Evolutionary conservation across 2,113 vertebrate species (phyloP).

Genomic region (Mirounga angustirostris): DNA sequence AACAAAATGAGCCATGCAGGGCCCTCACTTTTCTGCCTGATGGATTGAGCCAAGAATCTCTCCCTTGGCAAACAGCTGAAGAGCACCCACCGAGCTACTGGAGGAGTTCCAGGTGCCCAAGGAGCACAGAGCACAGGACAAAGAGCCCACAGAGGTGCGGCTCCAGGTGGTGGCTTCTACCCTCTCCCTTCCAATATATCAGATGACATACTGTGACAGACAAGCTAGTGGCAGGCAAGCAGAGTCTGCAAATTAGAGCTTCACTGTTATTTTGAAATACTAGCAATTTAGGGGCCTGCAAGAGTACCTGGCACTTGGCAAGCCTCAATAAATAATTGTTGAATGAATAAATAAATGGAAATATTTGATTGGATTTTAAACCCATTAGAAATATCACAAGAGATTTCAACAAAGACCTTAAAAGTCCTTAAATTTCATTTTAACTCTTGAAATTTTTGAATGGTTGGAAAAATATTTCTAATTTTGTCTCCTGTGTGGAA

Average conservation of each 20-base stretch:
- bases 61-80: background rate
- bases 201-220: background rate
- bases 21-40: background rate
- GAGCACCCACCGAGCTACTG: background rate
- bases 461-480: background rate
- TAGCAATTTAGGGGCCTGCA: background rate
- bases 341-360: background rate
- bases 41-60: background rate
- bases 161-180: background rate
- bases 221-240: background rate
- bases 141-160: background rate
- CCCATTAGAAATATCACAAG: background rate
- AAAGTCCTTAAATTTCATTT: background rate
- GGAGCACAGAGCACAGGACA: background rate
- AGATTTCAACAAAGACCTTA: background rate
- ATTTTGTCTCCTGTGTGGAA: background rate
- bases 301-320: background rate
- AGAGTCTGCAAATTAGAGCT: background rate
- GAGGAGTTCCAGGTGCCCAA: background rate
- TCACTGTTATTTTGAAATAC: background rate
- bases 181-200: background rate
- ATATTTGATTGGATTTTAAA: background rate
- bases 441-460: conserved; percentile 16
- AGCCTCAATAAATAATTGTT: background rate
- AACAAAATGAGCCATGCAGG: background rate